phyloP scores from a whole-genome alignment of 2,113 vertebrate species.

The Sander vitreus region DNA sequence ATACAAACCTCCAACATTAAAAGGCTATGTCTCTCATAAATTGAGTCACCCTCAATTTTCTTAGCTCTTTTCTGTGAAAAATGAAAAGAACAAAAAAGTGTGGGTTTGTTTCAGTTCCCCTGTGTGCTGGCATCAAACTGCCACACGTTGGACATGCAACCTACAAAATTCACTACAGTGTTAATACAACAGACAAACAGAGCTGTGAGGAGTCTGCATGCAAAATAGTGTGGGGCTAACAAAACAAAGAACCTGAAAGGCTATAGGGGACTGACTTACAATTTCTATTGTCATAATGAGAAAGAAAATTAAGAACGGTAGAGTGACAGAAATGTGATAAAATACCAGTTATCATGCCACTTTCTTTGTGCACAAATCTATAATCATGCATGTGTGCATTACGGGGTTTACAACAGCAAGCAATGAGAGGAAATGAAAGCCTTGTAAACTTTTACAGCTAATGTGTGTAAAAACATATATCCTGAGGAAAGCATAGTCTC shows the following conservation, averaged over 20 bases:
- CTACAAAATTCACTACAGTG: conserved; percentile 41
- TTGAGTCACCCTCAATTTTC: conserved; percentile 98
- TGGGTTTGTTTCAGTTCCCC: conserved; percentile 76
- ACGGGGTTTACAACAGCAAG: conserved; percentile 63
- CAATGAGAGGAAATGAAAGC: conserved; percentile 59
- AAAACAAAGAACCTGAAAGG: conserved; percentile 33
- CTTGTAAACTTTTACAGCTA: neutral
- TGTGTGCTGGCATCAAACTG: conserved; percentile 57
- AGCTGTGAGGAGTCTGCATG: conserved; percentile 62
- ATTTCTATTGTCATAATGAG: conserved; percentile 36
- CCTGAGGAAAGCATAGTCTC: conserved; percentile 16
- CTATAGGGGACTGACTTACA: conserved; percentile 7
- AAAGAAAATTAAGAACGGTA: conserved; percentile 38
- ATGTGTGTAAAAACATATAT: conserved; percentile 15
- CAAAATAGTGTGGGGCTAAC: conserved; percentile 45
- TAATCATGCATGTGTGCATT: conserved; percentile 74
- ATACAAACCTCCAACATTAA: conserved; percentile 99
- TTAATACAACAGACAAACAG: conserved; percentile 59
- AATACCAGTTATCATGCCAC: conserved; percentile 56
- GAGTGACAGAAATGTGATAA: conserved; percentile 69
- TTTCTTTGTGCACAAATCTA: conserved; percentile 40
- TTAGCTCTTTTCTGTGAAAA: conserved; percentile 97
- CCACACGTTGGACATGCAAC: conserved; percentile 71
- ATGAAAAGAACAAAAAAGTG: conserved; percentile 80
- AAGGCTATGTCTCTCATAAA: conserved; percentile 99